Conservation (phyloP, 2,797 vertebrate species). For the Choloepus didactylus region DNA sequence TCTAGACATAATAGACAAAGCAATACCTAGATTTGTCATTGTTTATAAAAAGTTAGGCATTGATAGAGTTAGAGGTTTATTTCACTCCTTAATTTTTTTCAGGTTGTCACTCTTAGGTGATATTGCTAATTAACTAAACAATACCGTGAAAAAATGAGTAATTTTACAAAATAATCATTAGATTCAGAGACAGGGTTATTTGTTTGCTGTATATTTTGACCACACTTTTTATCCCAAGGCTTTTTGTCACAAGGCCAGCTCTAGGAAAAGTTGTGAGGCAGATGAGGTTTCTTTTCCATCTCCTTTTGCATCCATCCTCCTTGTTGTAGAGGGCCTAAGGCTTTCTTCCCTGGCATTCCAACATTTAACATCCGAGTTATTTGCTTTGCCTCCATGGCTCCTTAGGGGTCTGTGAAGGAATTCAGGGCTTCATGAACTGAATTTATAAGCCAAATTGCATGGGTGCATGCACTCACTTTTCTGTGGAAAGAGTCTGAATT, state of each 20-base stretch:
- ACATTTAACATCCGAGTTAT: neutral
- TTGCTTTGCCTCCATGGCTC: neutral
- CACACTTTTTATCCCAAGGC: neutral
- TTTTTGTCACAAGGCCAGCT: neutral
- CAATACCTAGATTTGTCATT: neutral
- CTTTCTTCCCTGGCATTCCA: neutral
- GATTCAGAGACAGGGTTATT: neutral
- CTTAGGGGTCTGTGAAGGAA: neutral
- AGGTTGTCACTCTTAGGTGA: neutral
- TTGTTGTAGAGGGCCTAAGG: neutral
- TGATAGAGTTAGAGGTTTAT: neutral
- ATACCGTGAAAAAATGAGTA: neutral
- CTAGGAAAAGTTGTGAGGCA: neutral
- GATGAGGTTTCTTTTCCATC: neutral
- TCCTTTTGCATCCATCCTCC: neutral
- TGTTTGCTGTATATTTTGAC: neutral
- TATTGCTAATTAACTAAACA: neutral
- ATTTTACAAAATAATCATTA: slow-evolving; percentile 12
- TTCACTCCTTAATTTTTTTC: slow-evolving; percentile 23
- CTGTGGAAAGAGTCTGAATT: neutral
- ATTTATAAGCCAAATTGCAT: neutral
- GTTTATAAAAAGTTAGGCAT: neutral
- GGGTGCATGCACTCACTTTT: neutral
- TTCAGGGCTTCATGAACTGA: neutral
- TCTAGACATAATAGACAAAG: neutral